phyloP scores from a whole-genome alignment of 2,113 vertebrate species.

The Raphicerus campestris region DNA sequence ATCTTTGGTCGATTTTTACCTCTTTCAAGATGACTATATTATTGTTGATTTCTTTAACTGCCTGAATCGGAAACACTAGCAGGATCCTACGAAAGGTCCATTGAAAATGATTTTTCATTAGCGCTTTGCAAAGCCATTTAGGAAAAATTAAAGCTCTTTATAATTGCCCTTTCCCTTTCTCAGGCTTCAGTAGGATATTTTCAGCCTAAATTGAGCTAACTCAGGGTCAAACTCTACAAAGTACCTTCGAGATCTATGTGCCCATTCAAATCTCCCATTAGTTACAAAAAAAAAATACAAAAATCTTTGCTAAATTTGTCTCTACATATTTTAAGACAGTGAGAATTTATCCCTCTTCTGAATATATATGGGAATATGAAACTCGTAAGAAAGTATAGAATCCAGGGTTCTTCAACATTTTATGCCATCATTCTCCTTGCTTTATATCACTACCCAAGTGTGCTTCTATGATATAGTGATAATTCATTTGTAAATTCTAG shows the following conservation, averaged over 20 bases:
- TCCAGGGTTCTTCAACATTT: background rate
- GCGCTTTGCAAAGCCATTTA: slow-evolving; percentile 34
- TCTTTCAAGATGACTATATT: slow-evolving; percentile 47
- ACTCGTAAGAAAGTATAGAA: background rate
- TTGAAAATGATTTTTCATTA: slow-evolving; percentile 65
- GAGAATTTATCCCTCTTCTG: background rate
- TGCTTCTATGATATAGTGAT: background rate
- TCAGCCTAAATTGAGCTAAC: background rate
- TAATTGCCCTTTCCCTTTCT: slow-evolving; percentile 34
- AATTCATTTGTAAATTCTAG: background rate
- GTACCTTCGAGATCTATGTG: slow-evolving; percentile 36
- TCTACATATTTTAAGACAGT: background rate
- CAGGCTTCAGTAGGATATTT: background rate
- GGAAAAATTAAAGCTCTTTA: slow-evolving; percentile 50
- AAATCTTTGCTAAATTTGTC: background rate
- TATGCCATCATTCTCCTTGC: background rate
- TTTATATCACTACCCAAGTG: background rate
- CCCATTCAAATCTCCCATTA: background rate
- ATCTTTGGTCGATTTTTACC: slow-evolving; percentile 34
- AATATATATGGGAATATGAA: background rate
- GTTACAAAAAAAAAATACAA: background rate
- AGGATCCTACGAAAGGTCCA: background rate
- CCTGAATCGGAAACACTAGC: slow-evolving; percentile 47
- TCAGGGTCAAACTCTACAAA: slow-evolving; percentile 52
- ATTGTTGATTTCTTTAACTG: slow-evolving; percentile 64